Conservation (phyloP, 2,797 vertebrate genomes). For the Moxostoma hubbsi region DNA sequence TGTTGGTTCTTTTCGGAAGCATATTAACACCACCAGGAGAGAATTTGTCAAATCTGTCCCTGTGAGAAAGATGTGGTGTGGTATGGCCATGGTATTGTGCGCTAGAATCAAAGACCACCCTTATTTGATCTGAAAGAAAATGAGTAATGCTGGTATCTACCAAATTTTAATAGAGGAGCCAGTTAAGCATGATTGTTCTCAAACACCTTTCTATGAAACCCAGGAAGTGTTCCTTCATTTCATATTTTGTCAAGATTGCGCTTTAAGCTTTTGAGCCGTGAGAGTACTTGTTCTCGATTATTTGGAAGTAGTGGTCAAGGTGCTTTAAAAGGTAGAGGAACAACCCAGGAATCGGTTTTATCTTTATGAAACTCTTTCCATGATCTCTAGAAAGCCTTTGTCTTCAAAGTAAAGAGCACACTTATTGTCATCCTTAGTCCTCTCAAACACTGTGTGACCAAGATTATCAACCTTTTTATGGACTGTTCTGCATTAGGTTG, state of each 20-base stretch:
- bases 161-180: background rate
- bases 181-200: slow-evolving; percentile 1
- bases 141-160: no score
- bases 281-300: slow-evolving; percentile 4
- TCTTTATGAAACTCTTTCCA: slow-evolving; percentile 14
- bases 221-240: slow-evolving; percentile 35
- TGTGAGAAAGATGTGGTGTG: no score
- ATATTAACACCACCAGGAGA: no score
- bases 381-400: slow-evolving; percentile 15
- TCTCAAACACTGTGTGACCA: background rate
- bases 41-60: no score
- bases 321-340: slow-evolving; percentile 17
- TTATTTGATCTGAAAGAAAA: no score
- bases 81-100: no score
- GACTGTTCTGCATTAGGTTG: background rate
- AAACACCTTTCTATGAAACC: slow-evolving; percentile 31
- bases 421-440: slow-evolving; percentile 13
- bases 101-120: no score
- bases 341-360: slow-evolving; percentile 8
- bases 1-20: no score
- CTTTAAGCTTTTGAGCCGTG: background rate
- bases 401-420: slow-evolving; percentile 22
- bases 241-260: background rate
- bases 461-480: no score
- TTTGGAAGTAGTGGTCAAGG: slow-evolving; percentile 3